Conservation (phyloP, 2,113 vertebrate species). For the Hemiprocne comata region DNA sequence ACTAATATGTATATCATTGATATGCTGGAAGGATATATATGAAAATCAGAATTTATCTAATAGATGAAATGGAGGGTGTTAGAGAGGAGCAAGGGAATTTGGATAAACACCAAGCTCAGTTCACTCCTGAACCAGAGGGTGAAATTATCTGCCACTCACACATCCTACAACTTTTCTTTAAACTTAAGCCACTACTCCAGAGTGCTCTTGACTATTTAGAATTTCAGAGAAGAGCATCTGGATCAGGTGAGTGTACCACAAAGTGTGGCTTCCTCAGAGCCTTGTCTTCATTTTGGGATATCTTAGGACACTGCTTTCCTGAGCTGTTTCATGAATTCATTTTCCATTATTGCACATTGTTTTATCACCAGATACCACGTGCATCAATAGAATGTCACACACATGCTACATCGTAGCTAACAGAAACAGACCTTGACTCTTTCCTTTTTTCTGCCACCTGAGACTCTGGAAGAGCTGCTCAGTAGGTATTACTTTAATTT, state of each 20-base stretch:
- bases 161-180: not conserved
- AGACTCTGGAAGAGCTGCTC: not conserved
- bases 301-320: not conserved
- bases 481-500: not conserved
- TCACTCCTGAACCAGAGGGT: not conserved
- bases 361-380: not conserved
- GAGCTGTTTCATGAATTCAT: not conserved
- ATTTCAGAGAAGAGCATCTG: not conserved
- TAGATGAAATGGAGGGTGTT: not conserved
- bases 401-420: not conserved
- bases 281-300: not conserved
- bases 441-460: not conserved
- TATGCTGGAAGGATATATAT: not conserved
- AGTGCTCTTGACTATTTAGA: not conserved
- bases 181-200: not conserved
- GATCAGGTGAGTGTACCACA: not conserved
- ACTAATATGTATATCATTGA: not conserved
- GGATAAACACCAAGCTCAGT: not conserved
- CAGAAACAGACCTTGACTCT: not conserved
- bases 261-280: conserved; percentile 4
- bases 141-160: not conserved
- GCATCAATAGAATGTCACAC: not conserved
- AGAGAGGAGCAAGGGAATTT: not conserved
- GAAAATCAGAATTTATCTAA: not conserved
- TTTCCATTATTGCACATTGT: not conserved